phyloP scores from a whole-genome alignment of 2,113 vertebrate genomes.

The rat (Rattus norvegicus) region GRCr8 NC_086029.1:31829001-31829500 shows the following conservation, averaged over 20 bases:
- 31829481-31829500: background rate
- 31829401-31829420: background rate
- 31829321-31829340: background rate
- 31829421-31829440: background rate
- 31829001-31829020: background rate
- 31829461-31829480: background rate
- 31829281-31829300: background rate
- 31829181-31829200: background rate
- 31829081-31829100: background rate
- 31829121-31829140: background rate
- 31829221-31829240: background rate
- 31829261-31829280: background rate
- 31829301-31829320: background rate
- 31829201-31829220: background rate
- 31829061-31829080: background rate
- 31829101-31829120: background rate
- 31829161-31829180: background rate
- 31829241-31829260: background rate
- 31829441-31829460: background rate
- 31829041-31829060: background rate
- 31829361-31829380: background rate
- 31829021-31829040: background rate
- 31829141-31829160: accelerated
- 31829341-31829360: background rate
- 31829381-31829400: background rate